Evolutionary conservation across 2,888 invertebrate genomes (phyloP), one percentile per base, ranked within the genome.

Genomic region (Pollenia amentaria): DNA sequence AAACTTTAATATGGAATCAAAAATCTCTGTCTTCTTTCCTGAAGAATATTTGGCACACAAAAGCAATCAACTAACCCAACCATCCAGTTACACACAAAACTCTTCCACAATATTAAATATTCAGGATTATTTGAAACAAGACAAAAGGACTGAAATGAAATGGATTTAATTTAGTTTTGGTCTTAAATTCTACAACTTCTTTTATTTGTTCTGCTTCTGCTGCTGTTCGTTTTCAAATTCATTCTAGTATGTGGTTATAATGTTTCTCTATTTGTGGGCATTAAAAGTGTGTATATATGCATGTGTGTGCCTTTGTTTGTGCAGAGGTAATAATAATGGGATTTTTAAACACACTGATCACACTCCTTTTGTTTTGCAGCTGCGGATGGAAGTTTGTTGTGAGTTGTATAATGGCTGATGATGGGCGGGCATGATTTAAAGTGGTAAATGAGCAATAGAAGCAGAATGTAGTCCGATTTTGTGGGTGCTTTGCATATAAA

Each of bases 401-500:
- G 29, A 29, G 38, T 46, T 65, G 38, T 46, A 62, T 14, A 53
- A 16, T 73, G 42, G 12, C 40, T 60, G 51, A 72, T 60, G 51
- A 72, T 72, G 53, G 70, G 44, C 8, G 70, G 21, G n/a, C 40
- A 65, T 42, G 48, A 82, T 42, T 75, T 48, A 67, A 81, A 75
- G 29, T 65, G 57, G 55, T 29, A 65, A 57, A 65, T 70, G 40
- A 29, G 29, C 29, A 0, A 29, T 21, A 88, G 65, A 16, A 57
- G 18, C 9, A 65, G 88, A 29, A 29, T 29, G 29, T 85, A 89
- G 85, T 89, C 87, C 88, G 88, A 90, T 90, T 88, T 88, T 86
- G 84, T 67, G 81, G 83, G 83, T 87, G 88, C 86, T 85, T 91
- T 91, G 92, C 91, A 91, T 90, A 90, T 89, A 89, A 89, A 90